These are phyloP conservation scores for Chaetoderma sp. DNA, from an alignment of 2,888 invertebrate species.

Conservation along the genomic window DNA sequence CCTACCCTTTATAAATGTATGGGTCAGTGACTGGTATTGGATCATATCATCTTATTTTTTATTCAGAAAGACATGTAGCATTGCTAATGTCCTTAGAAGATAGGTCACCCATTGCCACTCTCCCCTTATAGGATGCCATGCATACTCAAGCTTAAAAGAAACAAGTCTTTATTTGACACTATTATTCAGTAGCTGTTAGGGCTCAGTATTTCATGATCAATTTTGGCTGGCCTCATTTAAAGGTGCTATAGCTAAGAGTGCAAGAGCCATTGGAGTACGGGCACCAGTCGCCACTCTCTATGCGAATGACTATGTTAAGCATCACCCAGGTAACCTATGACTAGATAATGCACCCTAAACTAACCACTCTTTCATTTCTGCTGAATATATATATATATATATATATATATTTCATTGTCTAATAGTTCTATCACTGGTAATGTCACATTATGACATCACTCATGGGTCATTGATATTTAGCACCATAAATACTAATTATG, in stretches of 20 bases:
- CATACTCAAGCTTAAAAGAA: too few species aligned
- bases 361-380: neutral
- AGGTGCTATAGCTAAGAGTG: slow-evolving; percentile 66
- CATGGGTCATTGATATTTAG: neutral
- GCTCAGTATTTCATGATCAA: too few species aligned
- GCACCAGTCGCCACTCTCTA: slow-evolving; percentile 54
- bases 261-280: slow-evolving; percentile 57
- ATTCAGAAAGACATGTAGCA: too few species aligned
- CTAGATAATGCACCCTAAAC: too few species aligned
- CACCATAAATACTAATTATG: neutral
- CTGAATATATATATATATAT: neutral
- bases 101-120: too few species aligned
- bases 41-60: too few species aligned
- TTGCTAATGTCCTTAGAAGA: too few species aligned
- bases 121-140: too few species aligned
- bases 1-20: too few species aligned
- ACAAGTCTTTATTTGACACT: too few species aligned
- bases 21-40: too few species aligned
- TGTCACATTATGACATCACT: neutral
- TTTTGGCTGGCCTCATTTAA: slow-evolving; percentile 34
- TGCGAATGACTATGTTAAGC: slow-evolving; percentile 44
- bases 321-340: slow-evolving; percentile 41
- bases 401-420: neutral
- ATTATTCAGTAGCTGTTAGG: too few species aligned
- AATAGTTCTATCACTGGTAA: slow-evolving; percentile 21